Evolutionary conservation across 2,113 vertebrate genomes (phyloP), one percentile per base, ranked within the genome.

Genomic region (Trochalopteron elliotii): DNA sequence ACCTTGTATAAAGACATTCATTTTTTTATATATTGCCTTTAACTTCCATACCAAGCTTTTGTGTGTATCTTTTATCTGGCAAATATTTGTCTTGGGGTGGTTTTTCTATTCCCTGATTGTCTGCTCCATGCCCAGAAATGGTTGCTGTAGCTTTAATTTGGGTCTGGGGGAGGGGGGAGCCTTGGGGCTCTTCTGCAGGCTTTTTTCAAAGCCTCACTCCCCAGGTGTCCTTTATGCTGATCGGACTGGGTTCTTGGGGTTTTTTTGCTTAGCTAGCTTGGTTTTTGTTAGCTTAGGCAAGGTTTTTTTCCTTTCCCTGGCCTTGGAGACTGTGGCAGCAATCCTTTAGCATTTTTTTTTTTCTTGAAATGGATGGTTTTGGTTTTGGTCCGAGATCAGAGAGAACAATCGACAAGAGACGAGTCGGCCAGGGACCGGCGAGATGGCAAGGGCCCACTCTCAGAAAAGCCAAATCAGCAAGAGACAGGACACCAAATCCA

Each of bases 381-480:
- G 57, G 17, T 53, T 71, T 45, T 33, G 11, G 7, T 72, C 9
- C 1, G 0, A 33, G 17, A 18, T 14, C 33, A 83, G 14, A 25
- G 16, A 45, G 27, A 7, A 27, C 11, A 45, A 27, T 27, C 4
- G 1, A 35, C 0, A 0, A 33, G 27, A 63, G 39, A 20, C 7
- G 31, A 53, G 44, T 27, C 0, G 0, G 25, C 2, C 3, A 0
- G 17, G 21, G 33, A 13, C 13, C n/a, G 39, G 39, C 39, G 39
- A 40, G 39, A 40, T 40, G 39, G 39, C 39, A 12, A 40, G 39
- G 39, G 39, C 39, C 10, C 10, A 40, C 39, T 44, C 42, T 44
- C 2, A 1, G 19, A 28, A 49, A 59, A 50, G 11, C 30, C 6
- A 5, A 23, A 59, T 6, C 31, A 59, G 3, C 22, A 23, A 50